Evolutionary conservation across 2,888 invertebrate species (phyloP).

Genomic region (Stomorhina lunata): DNA sequence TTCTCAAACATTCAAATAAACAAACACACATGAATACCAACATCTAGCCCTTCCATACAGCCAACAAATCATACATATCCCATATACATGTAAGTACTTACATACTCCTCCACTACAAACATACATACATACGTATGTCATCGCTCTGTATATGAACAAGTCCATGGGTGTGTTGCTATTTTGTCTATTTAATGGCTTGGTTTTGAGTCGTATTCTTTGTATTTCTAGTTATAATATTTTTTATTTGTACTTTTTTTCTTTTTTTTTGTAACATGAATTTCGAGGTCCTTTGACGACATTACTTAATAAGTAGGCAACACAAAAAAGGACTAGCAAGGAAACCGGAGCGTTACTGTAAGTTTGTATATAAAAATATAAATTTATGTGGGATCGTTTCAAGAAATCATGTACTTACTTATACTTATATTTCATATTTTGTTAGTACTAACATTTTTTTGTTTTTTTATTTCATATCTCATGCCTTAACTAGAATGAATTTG

Average conservation of each 20-base stretch:
- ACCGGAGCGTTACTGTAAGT: neutral
- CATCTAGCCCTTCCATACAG: neutral
- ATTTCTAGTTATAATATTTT: neutral
- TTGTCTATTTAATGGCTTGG: slow-evolving; percentile 45
- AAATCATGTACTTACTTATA: slow-evolving; percentile 12
- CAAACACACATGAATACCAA: neutral
- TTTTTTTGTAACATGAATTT: slow-evolving; percentile 29
- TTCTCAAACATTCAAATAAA: slow-evolving; percentile 1
- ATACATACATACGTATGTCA: slow-evolving; percentile 26
- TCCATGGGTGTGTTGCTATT: slow-evolving; percentile 47
- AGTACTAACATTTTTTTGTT: neutral
- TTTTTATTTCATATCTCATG: neutral
- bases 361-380: slow-evolving; percentile 35
- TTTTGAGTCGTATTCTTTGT: slow-evolving; percentile 11
- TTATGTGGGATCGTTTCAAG: slow-evolving; percentile 45
- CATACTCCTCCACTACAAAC: too few relatives aligned
- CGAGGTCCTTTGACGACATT: slow-evolving; percentile 38
- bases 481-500: neutral
- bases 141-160: neutral
- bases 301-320: slow-evolving; percentile 40
- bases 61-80: slow-evolving; percentile 21
- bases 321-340: too few relatives aligned
- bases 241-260: neutral
- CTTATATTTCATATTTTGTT: neutral
- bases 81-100: neutral